These are phyloP conservation scores for Phylloscopus collybita DNA, from an alignment of 2,797 vertebrate species.

Conservation along the genomic window DNA sequence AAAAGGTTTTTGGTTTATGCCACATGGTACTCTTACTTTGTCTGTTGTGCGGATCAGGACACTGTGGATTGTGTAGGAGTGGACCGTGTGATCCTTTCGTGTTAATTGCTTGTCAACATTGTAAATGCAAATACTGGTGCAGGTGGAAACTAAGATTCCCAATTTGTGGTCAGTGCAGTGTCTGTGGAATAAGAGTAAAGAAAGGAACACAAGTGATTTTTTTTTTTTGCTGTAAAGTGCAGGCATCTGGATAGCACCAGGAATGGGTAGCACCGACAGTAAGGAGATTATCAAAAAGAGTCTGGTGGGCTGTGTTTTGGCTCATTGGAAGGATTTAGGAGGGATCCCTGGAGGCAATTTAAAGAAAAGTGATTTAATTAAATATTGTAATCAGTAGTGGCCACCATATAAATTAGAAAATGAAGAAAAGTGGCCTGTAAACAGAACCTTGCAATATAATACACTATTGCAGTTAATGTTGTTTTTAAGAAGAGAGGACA, in stretches of 20 bases:
- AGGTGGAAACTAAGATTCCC: not conserved
- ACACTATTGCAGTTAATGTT: not conserved
- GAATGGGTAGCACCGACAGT: no score
- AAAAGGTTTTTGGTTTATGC: not conserved
- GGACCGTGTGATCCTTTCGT: not conserved
- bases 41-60: not conserved
- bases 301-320: no score
- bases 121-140: not conserved
- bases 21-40: not conserved
- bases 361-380: no score
- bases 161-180: not conserved
- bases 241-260: no score
- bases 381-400: no score
- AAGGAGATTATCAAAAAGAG: no score
- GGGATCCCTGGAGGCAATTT: no score
- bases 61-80: not conserved
- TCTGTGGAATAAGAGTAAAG: not conserved
- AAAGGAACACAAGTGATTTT: not conserved
- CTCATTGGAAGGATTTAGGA: no score
- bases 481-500: not conserved
- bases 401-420: no score
- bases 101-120: not conserved
- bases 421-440: no score
- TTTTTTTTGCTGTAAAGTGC: no score
- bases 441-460: no score